A percentile compares a stretch with the other conserved stretches of the same genome.
Evolutionary conservation across 2,888 invertebrate species (phyloP).

Genomic region (Baronia brevicornis): DNA sequence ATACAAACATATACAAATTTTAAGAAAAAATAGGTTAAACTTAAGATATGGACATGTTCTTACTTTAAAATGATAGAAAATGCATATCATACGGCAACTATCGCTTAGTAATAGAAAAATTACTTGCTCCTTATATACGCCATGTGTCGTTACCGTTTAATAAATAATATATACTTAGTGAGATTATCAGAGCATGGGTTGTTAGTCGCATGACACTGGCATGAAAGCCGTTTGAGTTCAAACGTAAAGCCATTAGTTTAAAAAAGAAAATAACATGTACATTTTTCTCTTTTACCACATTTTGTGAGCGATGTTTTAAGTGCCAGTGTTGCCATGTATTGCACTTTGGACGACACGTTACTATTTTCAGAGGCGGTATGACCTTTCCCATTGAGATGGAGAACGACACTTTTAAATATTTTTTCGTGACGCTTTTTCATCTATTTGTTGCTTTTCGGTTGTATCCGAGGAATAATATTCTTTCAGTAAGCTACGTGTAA

Average conservation of each 20-base stretch:
- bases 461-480: too few species aligned
- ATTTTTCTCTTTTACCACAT: constrained; percentile 1
- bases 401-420: neutral
- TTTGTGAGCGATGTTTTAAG: constrained; percentile 1
- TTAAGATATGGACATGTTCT: too few species aligned
- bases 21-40: too few species aligned
- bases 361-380: constrained; percentile 8
- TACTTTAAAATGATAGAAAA: too few species aligned
- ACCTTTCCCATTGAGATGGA: constrained; percentile 1
- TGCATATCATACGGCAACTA: too few species aligned
- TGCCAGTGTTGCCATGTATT: constrained; percentile 6
- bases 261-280: neutral
- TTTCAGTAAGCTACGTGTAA: too few species aligned
- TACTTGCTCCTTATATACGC: too few species aligned
- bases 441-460: too few species aligned
- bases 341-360: constrained; percentile 5
- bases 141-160: too few species aligned
- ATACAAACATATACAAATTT: too few species aligned
- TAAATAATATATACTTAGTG: constrained; percentile 13
- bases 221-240: constrained; percentile 1
- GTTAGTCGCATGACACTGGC: constrained; percentile 13
- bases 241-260: neutral
- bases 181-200: constrained; percentile 22
- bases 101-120: too few species aligned
- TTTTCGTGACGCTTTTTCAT: neutral